Percentiles rank a stretch among this genome's conserved stretches.
Conservation (phyloP, 2,797 vertebrate species). For the Phataginus tetradactyla region DNA sequence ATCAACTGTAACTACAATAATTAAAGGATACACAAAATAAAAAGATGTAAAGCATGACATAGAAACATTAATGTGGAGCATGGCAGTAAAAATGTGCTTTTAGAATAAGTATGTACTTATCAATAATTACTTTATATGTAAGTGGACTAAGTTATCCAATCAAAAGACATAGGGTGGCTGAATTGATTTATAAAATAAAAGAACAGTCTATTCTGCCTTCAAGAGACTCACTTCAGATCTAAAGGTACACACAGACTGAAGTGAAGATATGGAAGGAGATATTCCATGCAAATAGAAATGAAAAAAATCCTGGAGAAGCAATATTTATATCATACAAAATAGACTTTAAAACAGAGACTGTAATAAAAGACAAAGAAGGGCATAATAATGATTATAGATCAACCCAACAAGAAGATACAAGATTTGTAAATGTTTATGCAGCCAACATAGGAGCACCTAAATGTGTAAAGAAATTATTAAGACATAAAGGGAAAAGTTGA, state of each 20-base stretch:
- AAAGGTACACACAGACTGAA: neutral
- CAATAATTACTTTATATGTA: neutral
- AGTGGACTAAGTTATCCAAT: neutral
- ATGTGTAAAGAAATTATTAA: neutral
- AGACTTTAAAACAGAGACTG: neutral
- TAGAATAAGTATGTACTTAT: neutral
- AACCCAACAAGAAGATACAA: neutral
- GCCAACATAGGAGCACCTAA: neutral
- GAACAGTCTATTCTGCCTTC: neutral
- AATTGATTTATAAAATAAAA: neutral
- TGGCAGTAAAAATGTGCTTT: neutral
- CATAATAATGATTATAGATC: neutral
- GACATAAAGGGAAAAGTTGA: neutral
- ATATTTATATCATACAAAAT: neutral
- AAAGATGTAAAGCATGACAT: neutral
- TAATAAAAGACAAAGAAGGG: neutral
- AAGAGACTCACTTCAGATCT: neutral
- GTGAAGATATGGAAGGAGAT: neutral
- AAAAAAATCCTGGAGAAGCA: neutral
- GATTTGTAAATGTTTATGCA: neutral
- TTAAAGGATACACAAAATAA: neutral
- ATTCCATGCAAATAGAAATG: neutral
- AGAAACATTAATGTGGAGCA: neutral
- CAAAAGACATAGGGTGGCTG: neutral
- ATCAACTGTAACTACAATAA: neutral